phyloP scores from a whole-genome alignment of 2,797 vertebrate species.

The Columba guinea region DNA sequence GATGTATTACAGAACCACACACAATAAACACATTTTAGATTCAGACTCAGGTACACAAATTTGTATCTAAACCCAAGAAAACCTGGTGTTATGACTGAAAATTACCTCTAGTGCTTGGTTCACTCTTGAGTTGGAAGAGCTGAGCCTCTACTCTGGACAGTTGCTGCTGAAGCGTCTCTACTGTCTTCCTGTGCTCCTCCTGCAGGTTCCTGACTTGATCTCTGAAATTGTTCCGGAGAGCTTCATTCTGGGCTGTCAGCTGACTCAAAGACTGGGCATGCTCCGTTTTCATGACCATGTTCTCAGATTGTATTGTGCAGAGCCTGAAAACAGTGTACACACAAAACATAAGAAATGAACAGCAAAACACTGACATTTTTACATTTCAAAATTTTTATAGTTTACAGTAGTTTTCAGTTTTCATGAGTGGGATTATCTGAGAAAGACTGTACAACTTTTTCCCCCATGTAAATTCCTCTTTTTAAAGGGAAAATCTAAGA shows the following conservation, averaged over 20 bases:
- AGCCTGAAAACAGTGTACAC: conserved; percentile 73
- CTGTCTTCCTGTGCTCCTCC: conserved; percentile 89
- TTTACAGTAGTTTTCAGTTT: background rate
- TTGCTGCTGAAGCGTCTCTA: conserved; percentile 92
- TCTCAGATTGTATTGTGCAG: conserved; percentile 88
- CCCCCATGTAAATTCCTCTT: background rate
- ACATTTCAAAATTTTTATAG: background rate
- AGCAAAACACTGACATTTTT: background rate
- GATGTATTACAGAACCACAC: background rate
- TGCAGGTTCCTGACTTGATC: conserved; percentile 91
- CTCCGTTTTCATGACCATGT: conserved; percentile 85
- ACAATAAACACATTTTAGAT: background rate
- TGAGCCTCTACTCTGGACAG: conserved; percentile 89
- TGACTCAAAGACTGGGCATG: conserved; percentile 83
- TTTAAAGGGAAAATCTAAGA: background rate
- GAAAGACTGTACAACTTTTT: background rate
- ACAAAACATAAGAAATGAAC: background rate
- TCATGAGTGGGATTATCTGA: background rate
- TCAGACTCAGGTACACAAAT: background rate
- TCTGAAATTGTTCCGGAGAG: conserved; percentile 84
- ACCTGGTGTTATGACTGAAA: background rate
- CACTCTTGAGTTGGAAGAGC: conserved; percentile 88
- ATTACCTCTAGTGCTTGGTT: conserved; percentile 82
- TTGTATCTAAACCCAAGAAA: background rate
- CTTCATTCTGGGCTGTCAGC: conserved; percentile 85